Conservation (phyloP, 2,113 vertebrate genomes). For the Podiceps cristatus region DNA sequence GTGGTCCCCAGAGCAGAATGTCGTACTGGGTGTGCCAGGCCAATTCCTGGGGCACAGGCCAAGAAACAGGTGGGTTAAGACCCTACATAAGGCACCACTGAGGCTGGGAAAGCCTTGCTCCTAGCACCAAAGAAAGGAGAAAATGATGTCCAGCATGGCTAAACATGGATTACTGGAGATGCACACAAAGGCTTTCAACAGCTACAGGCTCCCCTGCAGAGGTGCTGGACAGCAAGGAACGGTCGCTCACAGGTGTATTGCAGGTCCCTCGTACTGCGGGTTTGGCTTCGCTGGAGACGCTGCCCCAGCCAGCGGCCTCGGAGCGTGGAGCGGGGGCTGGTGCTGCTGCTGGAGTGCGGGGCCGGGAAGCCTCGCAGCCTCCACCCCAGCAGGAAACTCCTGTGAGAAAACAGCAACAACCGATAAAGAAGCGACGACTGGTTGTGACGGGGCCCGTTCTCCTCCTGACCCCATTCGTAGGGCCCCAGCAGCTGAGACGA, state of each 20-base stretch:
- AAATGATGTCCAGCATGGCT: too few species aligned
- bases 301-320: not conserved
- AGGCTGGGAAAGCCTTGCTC: not conserved
- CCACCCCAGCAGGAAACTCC: not conserved
- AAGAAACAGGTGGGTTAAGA: not conserved
- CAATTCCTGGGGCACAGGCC: not conserved
- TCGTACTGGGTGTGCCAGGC: not conserved
- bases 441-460: accelerated
- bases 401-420: not conserved
- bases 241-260: accelerated
- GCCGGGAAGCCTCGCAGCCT: accelerated
- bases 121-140: not conserved
- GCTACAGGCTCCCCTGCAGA: not conserved
- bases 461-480: not conserved
- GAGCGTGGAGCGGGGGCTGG: not conserved
- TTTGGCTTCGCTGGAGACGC: not conserved
- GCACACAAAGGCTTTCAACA: not conserved
- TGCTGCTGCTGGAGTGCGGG: not conserved
- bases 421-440: not conserved
- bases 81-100: not conserved
- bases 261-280: not conserved
- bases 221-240: not conserved
- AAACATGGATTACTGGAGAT: not conserved
- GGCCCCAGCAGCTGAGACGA: not conserved
- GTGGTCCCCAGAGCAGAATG: not conserved